These are phyloP conservation scores for Lacerta bilineata DNA, from an alignment of 2,797 vertebrate species.

Conservation along the genomic window DNA sequence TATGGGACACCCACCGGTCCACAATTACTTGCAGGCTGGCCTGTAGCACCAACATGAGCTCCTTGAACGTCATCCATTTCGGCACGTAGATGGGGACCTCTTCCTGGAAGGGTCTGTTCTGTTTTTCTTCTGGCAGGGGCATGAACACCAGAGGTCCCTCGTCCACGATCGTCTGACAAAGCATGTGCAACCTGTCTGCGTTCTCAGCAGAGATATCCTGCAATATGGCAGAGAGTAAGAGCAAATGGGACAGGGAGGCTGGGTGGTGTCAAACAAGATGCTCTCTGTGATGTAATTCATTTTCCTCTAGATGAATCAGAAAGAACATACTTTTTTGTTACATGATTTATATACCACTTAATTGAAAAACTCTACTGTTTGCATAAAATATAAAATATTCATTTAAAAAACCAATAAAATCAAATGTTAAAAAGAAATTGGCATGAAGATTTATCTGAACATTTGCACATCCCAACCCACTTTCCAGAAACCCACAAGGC, in stretches of 20 bases:
- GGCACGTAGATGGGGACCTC: conserved; percentile 91
- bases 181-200: conserved; percentile 89
- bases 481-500: neutral
- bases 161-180: conserved; percentile 90
- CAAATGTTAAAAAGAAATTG: too few relatives aligned
- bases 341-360: too few relatives aligned
- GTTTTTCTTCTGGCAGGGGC: conserved; percentile 88
- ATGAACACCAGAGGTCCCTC: conserved; percentile 93
- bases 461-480: neutral
- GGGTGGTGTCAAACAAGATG: too few relatives aligned
- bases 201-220: conserved; percentile 98
- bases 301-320: neutral
- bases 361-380: too few relatives aligned
- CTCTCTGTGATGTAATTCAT: accelerated
- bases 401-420: too few relatives aligned
- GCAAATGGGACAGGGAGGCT: too few relatives aligned
- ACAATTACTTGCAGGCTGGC: conserved; percentile 95
- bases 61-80: conserved; percentile 93
- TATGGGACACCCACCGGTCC: conserved; percentile 85
- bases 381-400: too few relatives aligned
- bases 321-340: neutral
- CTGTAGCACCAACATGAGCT: conserved; percentile 90
- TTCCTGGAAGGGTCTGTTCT: conserved; percentile 92
- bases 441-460: too few relatives aligned
- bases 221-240: neutral